These are phyloP conservation scores for Zaprionus ghesquierei DNA, from an alignment of 1,140 invertebrate genomes.

Conservation along the genomic window DNA sequence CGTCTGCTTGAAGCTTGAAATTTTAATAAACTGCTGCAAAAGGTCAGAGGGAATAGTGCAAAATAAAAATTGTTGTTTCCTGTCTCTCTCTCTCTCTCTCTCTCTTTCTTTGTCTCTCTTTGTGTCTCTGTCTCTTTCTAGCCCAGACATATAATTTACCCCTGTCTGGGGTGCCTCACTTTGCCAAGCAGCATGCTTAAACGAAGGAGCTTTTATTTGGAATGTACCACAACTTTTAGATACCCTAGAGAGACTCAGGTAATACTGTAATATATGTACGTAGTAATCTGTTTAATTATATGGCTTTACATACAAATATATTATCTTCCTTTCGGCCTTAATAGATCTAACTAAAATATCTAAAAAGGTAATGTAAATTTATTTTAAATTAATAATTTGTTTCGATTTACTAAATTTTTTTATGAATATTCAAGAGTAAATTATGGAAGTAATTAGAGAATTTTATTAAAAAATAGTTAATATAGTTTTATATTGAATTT, in stretches of 20 bases:
- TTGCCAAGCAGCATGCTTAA: background rate
- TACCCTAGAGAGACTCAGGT: background rate
- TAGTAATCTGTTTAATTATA: too few relatives aligned
- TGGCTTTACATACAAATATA: too few relatives aligned
- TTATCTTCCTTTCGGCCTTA: too few relatives aligned
- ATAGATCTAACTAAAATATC: too few relatives aligned
- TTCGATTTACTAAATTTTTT: too few relatives aligned
- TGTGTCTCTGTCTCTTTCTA: background rate
- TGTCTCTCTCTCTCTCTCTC: background rate
- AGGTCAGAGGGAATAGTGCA: background rate
- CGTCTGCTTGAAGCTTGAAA: conserved; percentile 47
- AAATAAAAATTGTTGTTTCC: background rate
- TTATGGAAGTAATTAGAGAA: too few relatives aligned
- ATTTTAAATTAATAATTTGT: too few relatives aligned
- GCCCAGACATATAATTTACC: background rate
- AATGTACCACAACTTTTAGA: background rate
- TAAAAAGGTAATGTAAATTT: too few relatives aligned
- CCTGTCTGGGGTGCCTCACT: background rate
- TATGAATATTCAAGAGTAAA: too few relatives aligned
- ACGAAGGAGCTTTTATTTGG: background rate
- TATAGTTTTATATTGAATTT: too few relatives aligned
- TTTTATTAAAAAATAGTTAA: too few relatives aligned
- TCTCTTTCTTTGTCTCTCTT: background rate
- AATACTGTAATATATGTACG: too few relatives aligned
- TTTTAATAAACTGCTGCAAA: conserved; percentile 58